Conservation (phyloP, 2,113 vertebrate genomes). For the Cyphomyrus plagiostoma region DNA sequence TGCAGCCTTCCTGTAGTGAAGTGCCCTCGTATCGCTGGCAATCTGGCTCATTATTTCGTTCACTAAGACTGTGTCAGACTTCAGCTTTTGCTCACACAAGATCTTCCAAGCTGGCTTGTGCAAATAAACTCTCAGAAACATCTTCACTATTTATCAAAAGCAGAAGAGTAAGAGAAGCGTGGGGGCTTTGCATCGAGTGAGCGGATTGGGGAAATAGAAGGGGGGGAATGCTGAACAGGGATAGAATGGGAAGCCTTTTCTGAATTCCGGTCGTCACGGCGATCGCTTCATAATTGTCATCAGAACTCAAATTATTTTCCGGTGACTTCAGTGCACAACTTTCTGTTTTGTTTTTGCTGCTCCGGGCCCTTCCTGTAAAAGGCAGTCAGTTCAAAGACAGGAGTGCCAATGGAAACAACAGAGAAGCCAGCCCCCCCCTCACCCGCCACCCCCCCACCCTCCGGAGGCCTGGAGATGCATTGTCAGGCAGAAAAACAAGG, state of each 20-base stretch:
- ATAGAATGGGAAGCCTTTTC: neutral
- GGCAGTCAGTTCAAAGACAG: conserved; percentile 43
- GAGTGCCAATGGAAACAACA: conserved; percentile 52
- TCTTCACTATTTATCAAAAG: conserved; percentile 1
- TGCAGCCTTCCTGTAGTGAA: neutral
- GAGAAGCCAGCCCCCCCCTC: conserved; percentile 30
- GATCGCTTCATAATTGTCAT: neutral
- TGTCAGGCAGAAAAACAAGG: conserved; percentile 22
- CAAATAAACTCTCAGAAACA: neutral
- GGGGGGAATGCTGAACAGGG: neutral
- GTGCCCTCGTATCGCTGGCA: too few species aligned
- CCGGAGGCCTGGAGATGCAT: conserved; percentile 28
- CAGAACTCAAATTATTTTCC: conserved; percentile 33
- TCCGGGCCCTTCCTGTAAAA: conserved; percentile 53
- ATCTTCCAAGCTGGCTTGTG: neutral
- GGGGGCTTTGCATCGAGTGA: neutral
- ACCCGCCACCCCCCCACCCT: neutral
- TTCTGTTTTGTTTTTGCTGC: conserved; percentile 56
- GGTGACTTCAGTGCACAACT: conserved; percentile 47
- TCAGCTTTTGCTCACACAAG: neutral
- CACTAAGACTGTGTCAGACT: neutral
- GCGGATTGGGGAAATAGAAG: neutral
- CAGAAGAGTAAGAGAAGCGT: neutral
- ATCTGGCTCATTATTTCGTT: neutral
- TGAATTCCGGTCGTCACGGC: neutral